Evolutionary conservation across 2,888 invertebrate species (phyloP).

Genomic region (Blera fallax): DNA sequence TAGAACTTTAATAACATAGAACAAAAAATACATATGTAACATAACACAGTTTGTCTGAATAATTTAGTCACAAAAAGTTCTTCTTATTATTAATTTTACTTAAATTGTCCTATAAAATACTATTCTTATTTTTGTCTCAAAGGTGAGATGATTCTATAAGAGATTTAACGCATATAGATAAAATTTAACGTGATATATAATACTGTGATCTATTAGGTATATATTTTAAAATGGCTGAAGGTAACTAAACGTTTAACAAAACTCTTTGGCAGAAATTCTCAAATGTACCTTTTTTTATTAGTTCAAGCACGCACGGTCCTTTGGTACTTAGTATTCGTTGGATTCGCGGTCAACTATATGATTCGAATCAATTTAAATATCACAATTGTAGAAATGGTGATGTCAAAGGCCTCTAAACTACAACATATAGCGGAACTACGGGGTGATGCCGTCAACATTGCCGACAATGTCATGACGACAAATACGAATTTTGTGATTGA

Average conservation of each 20-base stretch:
- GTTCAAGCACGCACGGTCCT: conserved; percentile 82
- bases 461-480: not conserved
- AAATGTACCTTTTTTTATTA: conserved; percentile 51
- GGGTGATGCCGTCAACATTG: not conserved
- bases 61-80: not conserved
- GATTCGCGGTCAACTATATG: conserved; percentile 88
- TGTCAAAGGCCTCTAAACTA: conserved; percentile 74
- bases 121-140: not conserved
- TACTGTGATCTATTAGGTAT: not conserved
- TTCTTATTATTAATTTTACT: not conserved
- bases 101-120: too few relatives aligned
- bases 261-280: not conserved
- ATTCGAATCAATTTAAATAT: conserved; percentile 86
- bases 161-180: not conserved
- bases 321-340: conserved; percentile 86
- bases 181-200: not conserved
- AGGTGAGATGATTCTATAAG: conserved; percentile 6
- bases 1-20: too few relatives aligned
- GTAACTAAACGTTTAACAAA: conserved; percentile 7
- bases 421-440: conserved; percentile 19
- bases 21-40: too few relatives aligned
- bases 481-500: conserved; percentile 19
- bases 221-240: conserved; percentile 46
- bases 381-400: conserved; percentile 86
- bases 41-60: not conserved